Base-by-base conservation (phyloP, 2,888 invertebrate genomes). In the Flabesymbios commensalis region DNA sequence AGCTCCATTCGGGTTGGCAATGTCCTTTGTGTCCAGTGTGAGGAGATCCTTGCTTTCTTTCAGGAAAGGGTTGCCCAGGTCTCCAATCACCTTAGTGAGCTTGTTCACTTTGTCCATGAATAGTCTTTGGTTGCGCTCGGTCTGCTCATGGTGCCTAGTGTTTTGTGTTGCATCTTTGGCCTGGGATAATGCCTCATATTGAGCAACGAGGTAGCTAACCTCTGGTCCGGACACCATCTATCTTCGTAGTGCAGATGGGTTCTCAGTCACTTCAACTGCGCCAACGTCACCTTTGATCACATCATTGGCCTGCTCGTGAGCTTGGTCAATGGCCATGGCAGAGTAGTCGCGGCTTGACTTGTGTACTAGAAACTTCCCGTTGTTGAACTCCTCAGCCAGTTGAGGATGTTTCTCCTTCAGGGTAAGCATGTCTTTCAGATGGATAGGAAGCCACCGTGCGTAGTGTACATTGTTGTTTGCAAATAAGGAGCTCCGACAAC, bases 161-260 rank as follows among this genome's bases (percentile, higher is more conserved):
- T 33, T 22, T 58, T 58, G 39, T 10, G 19, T 53, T n/a, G 43
- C 24, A 4, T 53, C 58, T 39, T 53, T 58, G 3, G 53, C 17
- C 32, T 28, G 42, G 19, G 53, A 59, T 41, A 32, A 52, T 43
- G 14, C 4, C 31, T 59, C 53, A 31, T 59, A 59, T 5, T 56
- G 29, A 19, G 58, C 41, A 54, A 66, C 57, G 7, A 72, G 29
- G n/a, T 47, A 45, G 42, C 62, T 64, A 14, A 70, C 57, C 55
- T 73, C 67, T 31, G 72, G 72, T 26, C 69, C 67, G 45, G 68
- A 55, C n/a, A 72, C 54, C 69, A 70, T 72, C 74, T 72, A 74
- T 33, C 73, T 57, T 43, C 59, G 32, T 5, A 72, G 64, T 41
- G 61, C 64, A 51, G 63, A 31, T 31, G 60, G 62, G 47, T 71